A percentile compares a stretch with the other conserved stretches of the same genome.
Conservation (phyloP, 2,113 vertebrate genomes). For the Perca fluviatilis region DNA sequence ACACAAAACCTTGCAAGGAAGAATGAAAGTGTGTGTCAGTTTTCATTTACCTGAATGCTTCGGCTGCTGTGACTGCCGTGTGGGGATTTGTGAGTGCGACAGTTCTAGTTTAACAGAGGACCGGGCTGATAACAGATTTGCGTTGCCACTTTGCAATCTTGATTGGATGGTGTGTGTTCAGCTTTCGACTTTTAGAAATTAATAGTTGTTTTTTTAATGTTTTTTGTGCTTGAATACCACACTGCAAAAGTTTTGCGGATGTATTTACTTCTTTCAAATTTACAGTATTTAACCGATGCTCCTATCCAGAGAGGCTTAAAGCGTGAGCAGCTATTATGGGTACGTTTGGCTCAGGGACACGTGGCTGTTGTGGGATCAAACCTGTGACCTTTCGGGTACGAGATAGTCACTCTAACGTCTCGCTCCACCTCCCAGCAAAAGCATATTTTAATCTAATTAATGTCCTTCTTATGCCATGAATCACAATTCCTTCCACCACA, state of each 20-base stretch:
- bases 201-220: not conserved
- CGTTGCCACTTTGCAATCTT: conserved; percentile 47
- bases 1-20: conserved; percentile 66
- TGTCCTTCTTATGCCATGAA: conserved; percentile 14
- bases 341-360: conserved; percentile 34
- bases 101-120: conserved; percentile 43
- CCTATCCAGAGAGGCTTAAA: conserved; percentile 35
- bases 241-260: not conserved
- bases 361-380: conserved; percentile 42
- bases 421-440: conserved; percentile 8
- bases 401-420: conserved; percentile 5
- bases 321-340: conserved; percentile 8
- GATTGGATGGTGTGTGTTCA: conserved; percentile 40
- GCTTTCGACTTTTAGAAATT: conserved; percentile 6
- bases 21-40: conserved; percentile 76
- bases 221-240: not conserved
- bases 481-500: not conserved
- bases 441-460: conserved; percentile 44
- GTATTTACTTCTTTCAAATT: not conserved
- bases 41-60: conserved; percentile 75
- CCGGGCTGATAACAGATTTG: conserved; percentile 34
- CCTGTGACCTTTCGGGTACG: conserved; percentile 45
- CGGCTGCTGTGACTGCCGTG: conserved; percentile 47
- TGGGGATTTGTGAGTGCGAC: conserved; percentile 55
- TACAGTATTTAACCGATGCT: conserved; percentile 26